Evolutionary conservation across 2,888 invertebrate species (phyloP), one percentile per base, ranked within the genome.

Genomic region (Drosophila ochracea): DNA sequence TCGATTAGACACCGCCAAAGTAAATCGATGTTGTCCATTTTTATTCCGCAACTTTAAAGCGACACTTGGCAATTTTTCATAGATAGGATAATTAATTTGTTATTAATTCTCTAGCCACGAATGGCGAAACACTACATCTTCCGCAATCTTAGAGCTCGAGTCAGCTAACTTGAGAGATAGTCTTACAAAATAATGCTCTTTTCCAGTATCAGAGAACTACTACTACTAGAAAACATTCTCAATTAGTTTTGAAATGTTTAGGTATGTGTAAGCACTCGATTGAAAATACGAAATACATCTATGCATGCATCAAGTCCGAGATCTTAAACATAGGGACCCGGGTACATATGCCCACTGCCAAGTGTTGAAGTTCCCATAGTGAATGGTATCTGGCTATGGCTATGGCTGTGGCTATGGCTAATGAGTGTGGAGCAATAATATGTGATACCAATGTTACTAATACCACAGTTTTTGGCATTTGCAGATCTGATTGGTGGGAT

Each of bases 201-300:
- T 47, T 6, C 7, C 25, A 21, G 21, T 9, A 16, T 21, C 47
- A 21, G 47, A 47, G 4, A 13, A 21, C 11, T 41, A 41, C 41
- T 2, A 4, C 4, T n/a, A 10, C 25, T 25, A n/a, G n/a, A n/a
- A n/a, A 35, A 35, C 2, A 35, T 35, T 41, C 10, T n/a, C 4
- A 41, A 4, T n/a, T 10, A n/a, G 1, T n/a, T 10, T 41, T n/a
- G 41, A n/a, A n/a, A 11, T 41, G 41, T n/a, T n/a, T n/a, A 19
- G 1, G 41, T 41, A 50, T 74, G 77, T 76, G 66, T 35, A 83
- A 78, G 78, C 79, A 83, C 71, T 70, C n/a, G 47, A 68, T 53
- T 83, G 73, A 81, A 78, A 75, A 86, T 68, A 83, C 68, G 63
- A 74, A 64, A 76, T 68, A 67, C 65, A 80, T 66, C 9, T 19